phyloP scores from a whole-genome alignment of 92 coral and sea anemone species.

The Epizoanthus fatuus region DNA sequence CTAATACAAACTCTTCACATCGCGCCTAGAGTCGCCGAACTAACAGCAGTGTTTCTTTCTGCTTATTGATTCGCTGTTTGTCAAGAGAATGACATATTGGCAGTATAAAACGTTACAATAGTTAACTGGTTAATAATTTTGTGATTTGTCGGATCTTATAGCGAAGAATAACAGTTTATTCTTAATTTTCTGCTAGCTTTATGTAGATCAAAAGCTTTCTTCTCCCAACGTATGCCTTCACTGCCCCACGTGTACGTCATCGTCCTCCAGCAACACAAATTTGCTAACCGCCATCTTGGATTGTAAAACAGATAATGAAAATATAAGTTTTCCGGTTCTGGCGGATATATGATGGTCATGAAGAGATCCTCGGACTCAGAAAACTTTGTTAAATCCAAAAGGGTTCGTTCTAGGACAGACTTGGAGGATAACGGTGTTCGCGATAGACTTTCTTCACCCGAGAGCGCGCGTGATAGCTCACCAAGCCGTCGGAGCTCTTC shows the following conservation, averaged over 20 bases:
- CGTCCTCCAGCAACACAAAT: slow-evolving; percentile 69
- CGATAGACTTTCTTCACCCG: slow-evolving; percentile 97
- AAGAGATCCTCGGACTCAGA: slow-evolving; percentile 99
- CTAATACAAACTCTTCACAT: no score
- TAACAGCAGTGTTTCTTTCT: not conserved
- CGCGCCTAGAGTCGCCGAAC: no score
- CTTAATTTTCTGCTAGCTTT: not conserved
- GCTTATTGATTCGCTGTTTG: not conserved
- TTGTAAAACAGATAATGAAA: slow-evolving; percentile 71
- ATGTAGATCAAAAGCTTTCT: slow-evolving; percentile 45
- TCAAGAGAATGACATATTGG: not conserved
- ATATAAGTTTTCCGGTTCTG: slow-evolving; percentile 82
- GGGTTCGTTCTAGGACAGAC: slow-evolving; percentile 94
- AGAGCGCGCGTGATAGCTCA: slow-evolving; percentile 97
- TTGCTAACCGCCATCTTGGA: slow-evolving; percentile 95
- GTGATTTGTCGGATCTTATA: not conserved
- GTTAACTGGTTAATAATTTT: not conserved
- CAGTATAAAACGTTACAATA: not conserved
- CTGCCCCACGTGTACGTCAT: slow-evolving; percentile 99
- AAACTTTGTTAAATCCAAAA: slow-evolving; percentile 92
- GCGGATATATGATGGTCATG: slow-evolving; percentile 99
- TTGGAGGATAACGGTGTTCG: slow-evolving; percentile 92
- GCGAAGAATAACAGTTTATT: not conserved
- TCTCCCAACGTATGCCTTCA: slow-evolving; percentile 48
- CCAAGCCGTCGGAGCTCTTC: slow-evolving; percentile 98